phyloP scores from a whole-genome alignment of 2,797 vertebrate species.

The Chelidonichthys spinosus region DNA sequence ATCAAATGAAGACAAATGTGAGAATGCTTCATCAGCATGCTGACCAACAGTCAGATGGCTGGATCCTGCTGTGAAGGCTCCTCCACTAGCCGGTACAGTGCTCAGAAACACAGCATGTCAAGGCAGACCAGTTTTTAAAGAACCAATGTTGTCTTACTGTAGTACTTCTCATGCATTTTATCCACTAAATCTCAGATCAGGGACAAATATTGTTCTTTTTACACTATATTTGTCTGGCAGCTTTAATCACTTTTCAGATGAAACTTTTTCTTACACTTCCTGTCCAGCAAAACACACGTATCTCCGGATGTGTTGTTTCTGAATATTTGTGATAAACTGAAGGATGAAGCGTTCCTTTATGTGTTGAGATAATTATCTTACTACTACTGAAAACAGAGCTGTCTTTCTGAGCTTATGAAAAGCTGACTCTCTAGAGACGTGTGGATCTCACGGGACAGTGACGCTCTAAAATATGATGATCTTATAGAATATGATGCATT shows the following conservation, averaged over 20 bases:
- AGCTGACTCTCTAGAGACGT: neutral
- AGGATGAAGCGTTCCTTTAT: neutral
- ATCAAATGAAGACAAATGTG: slow-evolving; percentile 16
- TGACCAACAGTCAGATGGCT: slow-evolving; percentile 37
- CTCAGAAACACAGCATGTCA: neutral
- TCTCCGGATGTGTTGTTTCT: neutral
- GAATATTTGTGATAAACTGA: neutral
- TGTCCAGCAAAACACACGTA: neutral
- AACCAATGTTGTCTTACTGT: no score
- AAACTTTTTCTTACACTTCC: neutral
- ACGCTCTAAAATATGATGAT: neutral
- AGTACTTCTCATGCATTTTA: neutral
- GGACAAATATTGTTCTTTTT: neutral
- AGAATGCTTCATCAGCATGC: slow-evolving; percentile 10
- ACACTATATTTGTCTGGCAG: neutral
- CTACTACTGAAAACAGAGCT: neutral
- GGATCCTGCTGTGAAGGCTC: slow-evolving; percentile 30
- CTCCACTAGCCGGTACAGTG: neutral
- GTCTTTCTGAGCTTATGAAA: neutral
- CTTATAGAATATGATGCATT: neutral
- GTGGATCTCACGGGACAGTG: neutral
- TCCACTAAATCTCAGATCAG: neutral
- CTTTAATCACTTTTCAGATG: neutral
- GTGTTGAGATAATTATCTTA: neutral
- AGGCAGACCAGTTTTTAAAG: neutral